A percentile compares a stretch with the other conserved stretches of the same genome.
These are phyloP conservation scores for Nycticryphes semicollaris DNA, from an alignment of 2,113 vertebrate genomes.

Conservation along the genomic window DNA sequence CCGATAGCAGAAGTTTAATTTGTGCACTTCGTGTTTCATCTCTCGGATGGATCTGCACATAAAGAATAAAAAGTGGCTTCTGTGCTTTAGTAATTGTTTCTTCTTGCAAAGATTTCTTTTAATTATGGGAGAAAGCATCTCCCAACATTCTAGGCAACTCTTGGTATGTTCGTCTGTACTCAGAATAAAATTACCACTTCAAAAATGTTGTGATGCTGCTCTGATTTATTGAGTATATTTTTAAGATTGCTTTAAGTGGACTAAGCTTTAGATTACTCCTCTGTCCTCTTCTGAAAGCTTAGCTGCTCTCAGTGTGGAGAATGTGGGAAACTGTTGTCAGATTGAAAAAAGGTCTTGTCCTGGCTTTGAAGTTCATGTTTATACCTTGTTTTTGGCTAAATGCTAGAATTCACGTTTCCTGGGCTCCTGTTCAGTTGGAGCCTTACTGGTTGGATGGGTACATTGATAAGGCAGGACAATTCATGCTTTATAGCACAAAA, in stretches of 20 bases:
- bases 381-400: not conserved
- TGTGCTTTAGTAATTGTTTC: not conserved
- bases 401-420: not conserved
- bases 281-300: not conserved
- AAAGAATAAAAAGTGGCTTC: not conserved
- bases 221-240: not conserved
- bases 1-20: not conserved
- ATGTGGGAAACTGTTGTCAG: not conserved
- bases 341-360: not conserved
- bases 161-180: not conserved
- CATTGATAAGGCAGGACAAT: not conserved
- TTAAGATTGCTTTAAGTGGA: not conserved
- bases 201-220: not conserved
- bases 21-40: not conserved
- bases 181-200: not conserved
- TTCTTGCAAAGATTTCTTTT: not conserved
- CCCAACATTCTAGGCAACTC: not conserved
- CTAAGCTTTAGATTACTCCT: not conserved
- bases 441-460: not conserved
- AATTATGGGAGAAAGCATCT: not conserved
- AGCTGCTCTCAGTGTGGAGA: not conserved
- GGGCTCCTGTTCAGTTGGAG: not conserved
- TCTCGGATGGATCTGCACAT: not conserved
- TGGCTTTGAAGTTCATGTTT: not conserved
- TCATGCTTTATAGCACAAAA: not conserved